Base-by-base conservation (phyloP, 2,888 invertebrate species). In the Philhelius pedissequus region DNA sequence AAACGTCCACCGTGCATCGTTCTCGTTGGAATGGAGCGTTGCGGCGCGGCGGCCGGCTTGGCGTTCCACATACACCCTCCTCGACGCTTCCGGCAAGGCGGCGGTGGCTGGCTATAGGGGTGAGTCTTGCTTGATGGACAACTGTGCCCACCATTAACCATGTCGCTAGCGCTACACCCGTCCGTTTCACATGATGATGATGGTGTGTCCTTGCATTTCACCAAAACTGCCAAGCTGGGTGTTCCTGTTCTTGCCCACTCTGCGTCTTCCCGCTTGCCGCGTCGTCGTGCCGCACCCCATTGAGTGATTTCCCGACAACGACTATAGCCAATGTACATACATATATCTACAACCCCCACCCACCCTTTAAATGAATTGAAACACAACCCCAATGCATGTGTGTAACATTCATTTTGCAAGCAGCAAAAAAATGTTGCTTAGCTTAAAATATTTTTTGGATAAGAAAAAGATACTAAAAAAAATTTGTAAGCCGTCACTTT, bases 121-220 rank as follows among this genome's bases (percentile, higher is more conserved):
- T 81, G 73, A 81, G 76, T 58, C 48, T 73, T 69, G 86, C 73
- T 86, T 86, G 86, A 86, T 86, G 86, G 86, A 86, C 86, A 86
- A 81, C 86, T 81, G 75, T 80, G 76, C 84, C 75, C 75, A 54
- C 15, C 15, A 56, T 35, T 20, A 56, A 64, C 79, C 83, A 78
- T 74, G 78, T 74, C 20, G 56, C 56, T 56, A 35, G 20, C 58
- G 64, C 66, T 79, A 71, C 30, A 48, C 64, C 48, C 64, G 32
- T 32, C 48, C 52, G 64, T 74, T 79, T 71, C 80, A 84, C 70
- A 76, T 80, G 66, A 76, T 58, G 66, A 76, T 58, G 84, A 66
- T 76, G 66, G 71, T 76, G 68, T 76, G 80, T 84, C 75, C 84
- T 84, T 84, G 84, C 84, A 84, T 84, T 84, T 84, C 80, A 62